phyloP scores from a whole-genome alignment of 2,888 invertebrate species.

The Tachina fera region DNA sequence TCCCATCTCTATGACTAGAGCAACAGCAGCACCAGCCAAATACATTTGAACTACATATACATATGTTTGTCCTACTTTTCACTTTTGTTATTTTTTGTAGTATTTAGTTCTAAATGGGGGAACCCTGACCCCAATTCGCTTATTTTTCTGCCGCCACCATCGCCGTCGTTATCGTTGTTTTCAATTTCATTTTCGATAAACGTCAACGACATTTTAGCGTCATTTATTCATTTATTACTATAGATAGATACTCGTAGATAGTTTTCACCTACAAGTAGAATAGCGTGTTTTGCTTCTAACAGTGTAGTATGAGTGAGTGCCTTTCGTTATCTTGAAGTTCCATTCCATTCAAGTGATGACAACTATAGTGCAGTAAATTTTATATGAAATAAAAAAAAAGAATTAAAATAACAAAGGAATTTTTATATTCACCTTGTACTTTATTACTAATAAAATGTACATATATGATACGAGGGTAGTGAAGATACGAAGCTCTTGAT shows the following conservation, averaged over 20 bases:
- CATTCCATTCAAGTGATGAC: background rate
- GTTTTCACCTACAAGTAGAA: conserved; percentile 29
- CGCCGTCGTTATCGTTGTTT: conserved; percentile 44
- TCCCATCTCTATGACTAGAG: background rate
- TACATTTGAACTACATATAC: conserved; percentile 40
- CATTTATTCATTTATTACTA: conserved; percentile 58
- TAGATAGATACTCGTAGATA: background rate
- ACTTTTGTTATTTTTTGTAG: conserved; percentile 7
- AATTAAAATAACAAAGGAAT: background rate
- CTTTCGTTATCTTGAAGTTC: conserved; percentile 24
- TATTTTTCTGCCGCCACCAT: conserved; percentile 19
- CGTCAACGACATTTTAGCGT: conserved; percentile 71
- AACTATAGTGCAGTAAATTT: conserved; percentile 13
- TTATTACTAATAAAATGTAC: background rate
- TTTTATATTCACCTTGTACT: conserved; percentile 7
- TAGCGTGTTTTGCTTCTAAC: background rate
- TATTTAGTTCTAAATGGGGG: conserved; percentile 59
- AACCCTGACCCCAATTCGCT: conserved; percentile 68
- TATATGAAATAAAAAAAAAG: background rate
- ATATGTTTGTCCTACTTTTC: conserved; percentile 39
- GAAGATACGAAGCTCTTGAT: background rate
- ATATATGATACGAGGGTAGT: background rate
- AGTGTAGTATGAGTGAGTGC: background rate
- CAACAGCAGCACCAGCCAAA: conserved; percentile 28
- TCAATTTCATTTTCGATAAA: conserved; percentile 71